Conservation (phyloP, 1,140 invertebrate genomes). For the Brachionus calyciflorus region DNA sequence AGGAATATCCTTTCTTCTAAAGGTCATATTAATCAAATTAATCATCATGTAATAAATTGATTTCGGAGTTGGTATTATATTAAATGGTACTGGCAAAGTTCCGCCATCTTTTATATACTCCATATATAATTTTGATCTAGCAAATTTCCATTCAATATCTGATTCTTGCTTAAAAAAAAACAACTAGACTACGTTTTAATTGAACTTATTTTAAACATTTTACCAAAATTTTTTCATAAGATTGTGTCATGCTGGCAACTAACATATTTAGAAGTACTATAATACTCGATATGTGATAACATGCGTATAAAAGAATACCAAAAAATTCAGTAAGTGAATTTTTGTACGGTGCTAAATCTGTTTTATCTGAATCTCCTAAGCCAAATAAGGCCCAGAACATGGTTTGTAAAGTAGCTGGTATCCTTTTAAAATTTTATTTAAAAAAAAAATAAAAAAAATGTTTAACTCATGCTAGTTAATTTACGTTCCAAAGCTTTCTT, state of each 20-base stretch:
- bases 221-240: slow-evolving; percentile 63
- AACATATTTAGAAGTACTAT: slow-evolving; percentile 65
- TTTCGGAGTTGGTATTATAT: slow-evolving; percentile 84
- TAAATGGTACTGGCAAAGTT: slow-evolving; percentile 81
- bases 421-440: slow-evolving; percentile 58
- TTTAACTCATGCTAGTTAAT: too few species aligned
- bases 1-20: background rate
- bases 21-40: background rate
- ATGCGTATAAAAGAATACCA: slow-evolving; percentile 58
- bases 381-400: slow-evolving; percentile 75
- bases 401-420: slow-evolving; percentile 67
- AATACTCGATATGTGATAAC: slow-evolving; percentile 61
- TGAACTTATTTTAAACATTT: too few species aligned
- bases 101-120: slow-evolving; percentile 83
- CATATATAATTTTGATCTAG: slow-evolving; percentile 81
- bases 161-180: slow-evolving; percentile 69
- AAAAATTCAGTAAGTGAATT: slow-evolving; percentile 47
- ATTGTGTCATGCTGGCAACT: slow-evolving; percentile 64
- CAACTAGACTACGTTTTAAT: too few species aligned
- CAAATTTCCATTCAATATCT: slow-evolving; percentile 88
- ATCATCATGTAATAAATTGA: slow-evolving; percentile 54
- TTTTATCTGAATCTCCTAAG: slow-evolving; percentile 68
- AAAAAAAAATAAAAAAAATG: background rate
- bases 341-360: slow-evolving; percentile 62
- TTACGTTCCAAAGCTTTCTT: slow-evolving; percentile 16